These are phyloP conservation scores for Himalopsyche anomala DNA, from an alignment of 2,888 invertebrate species.

Conservation along the genomic window DNA sequence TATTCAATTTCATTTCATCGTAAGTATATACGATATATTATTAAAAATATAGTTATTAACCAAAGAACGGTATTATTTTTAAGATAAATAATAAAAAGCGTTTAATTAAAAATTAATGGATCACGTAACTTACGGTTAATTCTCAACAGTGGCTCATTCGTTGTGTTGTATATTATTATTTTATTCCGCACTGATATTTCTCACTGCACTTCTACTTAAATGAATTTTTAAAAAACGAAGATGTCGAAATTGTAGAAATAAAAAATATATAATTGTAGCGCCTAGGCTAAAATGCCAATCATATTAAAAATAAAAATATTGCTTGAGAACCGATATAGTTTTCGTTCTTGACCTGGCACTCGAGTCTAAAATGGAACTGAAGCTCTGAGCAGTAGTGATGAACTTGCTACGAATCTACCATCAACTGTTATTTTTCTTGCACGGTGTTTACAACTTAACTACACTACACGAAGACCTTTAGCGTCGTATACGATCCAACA, in stretches of 20 bases:
- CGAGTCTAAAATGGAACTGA: constrained; percentile 40
- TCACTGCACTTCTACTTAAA: not conserved
- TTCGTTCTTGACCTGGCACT: constrained; percentile 43
- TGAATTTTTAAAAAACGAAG: not conserved
- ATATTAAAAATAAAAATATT: not conserved
- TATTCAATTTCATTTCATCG: too few species aligned
- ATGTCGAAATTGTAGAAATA: not conserved
- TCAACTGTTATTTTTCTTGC: constrained; percentile 39
- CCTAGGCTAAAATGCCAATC: not conserved
- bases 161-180: not conserved
- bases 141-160: not conserved
- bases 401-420: constrained; percentile 39
- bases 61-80: too few species aligned
- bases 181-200: not conserved
- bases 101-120: not conserved
- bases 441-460: not conserved
- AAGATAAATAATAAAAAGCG: too few species aligned
- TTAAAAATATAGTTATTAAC: too few species aligned
- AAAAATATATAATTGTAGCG: not conserved
- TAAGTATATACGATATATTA: too few species aligned
- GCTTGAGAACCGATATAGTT: not conserved
- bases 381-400: constrained; percentile 22
- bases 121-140: not conserved
- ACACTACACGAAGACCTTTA: too few species aligned
- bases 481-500: too few species aligned